phyloP scores from a whole-genome alignment of 2,888 invertebrate genomes.

The Apomyelois bistriatella region DNA sequence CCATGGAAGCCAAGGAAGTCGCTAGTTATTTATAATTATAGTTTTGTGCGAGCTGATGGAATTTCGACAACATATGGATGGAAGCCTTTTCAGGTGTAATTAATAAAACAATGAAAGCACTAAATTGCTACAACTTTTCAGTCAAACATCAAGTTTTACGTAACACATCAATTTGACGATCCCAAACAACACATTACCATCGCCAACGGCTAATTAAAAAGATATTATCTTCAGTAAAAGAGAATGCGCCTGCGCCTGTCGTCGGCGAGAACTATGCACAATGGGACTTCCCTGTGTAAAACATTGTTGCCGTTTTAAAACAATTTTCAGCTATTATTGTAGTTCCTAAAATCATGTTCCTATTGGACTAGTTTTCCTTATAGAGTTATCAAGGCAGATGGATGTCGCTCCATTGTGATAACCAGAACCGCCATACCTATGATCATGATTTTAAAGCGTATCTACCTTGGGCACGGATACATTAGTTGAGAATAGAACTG shows the following conservation, averaged over 20 bases:
- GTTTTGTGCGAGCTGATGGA: too few relatives aligned
- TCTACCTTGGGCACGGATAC: too few relatives aligned
- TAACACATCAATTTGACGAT: constrained; percentile 11
- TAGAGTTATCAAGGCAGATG: too few relatives aligned
- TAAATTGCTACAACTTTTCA: background rate
- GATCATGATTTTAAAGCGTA: too few relatives aligned
- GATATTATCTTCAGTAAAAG: constrained; percentile 14
- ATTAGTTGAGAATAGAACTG: too few relatives aligned
- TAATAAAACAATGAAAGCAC: background rate
- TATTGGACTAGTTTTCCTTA: too few relatives aligned
- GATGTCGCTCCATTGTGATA: too few relatives aligned
- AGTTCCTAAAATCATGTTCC: background rate
- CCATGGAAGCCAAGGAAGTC: too few relatives aligned
- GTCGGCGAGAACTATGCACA: background rate
- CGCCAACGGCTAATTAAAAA: constrained; percentile 17
- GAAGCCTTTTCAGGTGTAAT: too few relatives aligned
- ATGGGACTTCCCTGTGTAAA: constrained; percentile 12
- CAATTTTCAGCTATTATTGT: background rate
- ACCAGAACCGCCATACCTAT: too few relatives aligned
- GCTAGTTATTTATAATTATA: too few relatives aligned
- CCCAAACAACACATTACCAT: constrained; percentile 17
- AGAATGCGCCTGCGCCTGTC: constrained; percentile 1
- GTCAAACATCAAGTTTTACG: constrained; percentile 2
- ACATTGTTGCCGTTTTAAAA: constrained; percentile 4
- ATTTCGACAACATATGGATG: too few relatives aligned